Evolutionary conservation across 1,140 invertebrate genomes (phyloP).

Genomic region (Charaxes varanes): DNA sequence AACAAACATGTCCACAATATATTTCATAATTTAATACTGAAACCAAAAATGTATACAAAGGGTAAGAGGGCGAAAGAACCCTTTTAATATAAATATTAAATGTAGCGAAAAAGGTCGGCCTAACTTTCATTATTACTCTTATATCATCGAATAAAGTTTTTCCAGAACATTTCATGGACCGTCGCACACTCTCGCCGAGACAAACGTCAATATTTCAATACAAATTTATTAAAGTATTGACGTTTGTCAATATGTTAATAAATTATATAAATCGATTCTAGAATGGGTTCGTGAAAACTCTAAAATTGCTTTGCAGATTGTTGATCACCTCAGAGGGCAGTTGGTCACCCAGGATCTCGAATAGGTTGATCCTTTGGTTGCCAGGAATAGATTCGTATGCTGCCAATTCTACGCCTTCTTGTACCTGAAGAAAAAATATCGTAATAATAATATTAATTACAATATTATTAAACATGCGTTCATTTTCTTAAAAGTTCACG

Average conservation of each 20-base stretch:
- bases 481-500: no score
- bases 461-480: no score
- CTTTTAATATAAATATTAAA: slow-evolving; percentile 13
- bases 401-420: slow-evolving; percentile 88
- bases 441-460: neutral
- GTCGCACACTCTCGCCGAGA: neutral
- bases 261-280: no score
- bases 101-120: slow-evolving; percentile 11
- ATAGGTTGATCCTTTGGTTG: slow-evolving; percentile 86
- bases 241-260: no score
- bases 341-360: slow-evolving; percentile 86
- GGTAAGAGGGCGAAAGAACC: slow-evolving; percentile 9
- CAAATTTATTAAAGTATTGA: no score
- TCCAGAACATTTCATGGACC: neutral
- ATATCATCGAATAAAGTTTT: slow-evolving; percentile 5
- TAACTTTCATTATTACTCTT: slow-evolving; percentile 15
- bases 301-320: slow-evolving; percentile 88
- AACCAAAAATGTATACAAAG: slow-evolving; percentile 11
- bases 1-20: no score
- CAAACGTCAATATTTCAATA: no score
- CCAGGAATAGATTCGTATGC: slow-evolving; percentile 89
- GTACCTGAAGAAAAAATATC: slow-evolving; percentile 73
- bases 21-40: no score
- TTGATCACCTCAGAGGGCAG: slow-evolving; percentile 90
- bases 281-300: no score